phyloP scores from a whole-genome alignment of 2,113 vertebrate species.

The Rhinopithecus roxellana region DNA sequence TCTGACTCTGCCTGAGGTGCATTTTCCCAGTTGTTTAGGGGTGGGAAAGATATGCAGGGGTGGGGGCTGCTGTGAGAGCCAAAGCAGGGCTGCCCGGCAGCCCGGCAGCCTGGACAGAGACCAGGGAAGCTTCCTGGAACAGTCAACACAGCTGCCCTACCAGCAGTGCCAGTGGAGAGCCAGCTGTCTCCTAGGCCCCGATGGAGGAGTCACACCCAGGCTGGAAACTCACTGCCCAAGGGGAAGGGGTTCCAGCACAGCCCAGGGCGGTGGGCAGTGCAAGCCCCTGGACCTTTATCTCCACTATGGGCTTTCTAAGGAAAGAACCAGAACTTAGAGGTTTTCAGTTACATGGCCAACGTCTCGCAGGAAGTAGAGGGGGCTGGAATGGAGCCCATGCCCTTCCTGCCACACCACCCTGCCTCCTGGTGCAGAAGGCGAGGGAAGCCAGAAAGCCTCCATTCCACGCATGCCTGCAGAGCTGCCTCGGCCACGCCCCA shows the following conservation, averaged over 20 bases:
- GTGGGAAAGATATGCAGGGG: background rate
- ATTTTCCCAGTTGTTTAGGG: background rate
- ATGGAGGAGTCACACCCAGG: background rate
- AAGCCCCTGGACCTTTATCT: background rate
- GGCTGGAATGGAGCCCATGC: background rate
- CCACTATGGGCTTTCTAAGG: background rate
- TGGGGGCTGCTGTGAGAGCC: background rate
- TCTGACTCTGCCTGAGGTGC: background rate
- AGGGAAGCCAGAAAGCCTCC: background rate
- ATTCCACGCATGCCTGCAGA: background rate
- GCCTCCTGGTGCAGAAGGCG: background rate
- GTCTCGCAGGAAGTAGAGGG: background rate
- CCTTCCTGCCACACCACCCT: accelerated
- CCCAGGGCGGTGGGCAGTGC: background rate
- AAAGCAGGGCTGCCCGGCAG: background rate
- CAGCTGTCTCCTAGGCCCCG: background rate
- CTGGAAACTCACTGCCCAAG: background rate
- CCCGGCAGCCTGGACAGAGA: background rate
- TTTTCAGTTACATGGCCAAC: background rate
- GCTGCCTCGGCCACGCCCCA: background rate
- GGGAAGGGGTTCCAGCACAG: background rate
- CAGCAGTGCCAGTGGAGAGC: background rate
- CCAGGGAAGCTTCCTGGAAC: background rate
- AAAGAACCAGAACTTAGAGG: background rate
- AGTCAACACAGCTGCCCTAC: background rate